A percentile compares a stretch with the other conserved stretches of the same genome.
Conservation (phyloP, 2,113 vertebrate genomes). For the Chaetodon auriga region DNA sequence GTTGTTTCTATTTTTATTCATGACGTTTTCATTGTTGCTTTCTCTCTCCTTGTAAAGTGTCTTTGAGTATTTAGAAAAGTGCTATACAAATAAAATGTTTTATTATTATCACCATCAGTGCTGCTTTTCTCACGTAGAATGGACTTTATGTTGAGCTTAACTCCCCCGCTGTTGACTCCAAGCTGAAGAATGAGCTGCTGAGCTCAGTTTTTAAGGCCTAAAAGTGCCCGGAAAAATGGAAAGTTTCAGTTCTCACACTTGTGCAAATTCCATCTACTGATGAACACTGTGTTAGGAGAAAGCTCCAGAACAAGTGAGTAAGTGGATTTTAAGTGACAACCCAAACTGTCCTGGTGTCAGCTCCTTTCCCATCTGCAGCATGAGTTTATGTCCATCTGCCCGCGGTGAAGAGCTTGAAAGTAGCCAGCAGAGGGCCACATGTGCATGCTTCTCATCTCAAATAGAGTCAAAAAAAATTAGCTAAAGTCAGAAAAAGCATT, state of each 20-base stretch:
- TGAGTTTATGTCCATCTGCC: background rate
- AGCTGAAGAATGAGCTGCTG: background rate
- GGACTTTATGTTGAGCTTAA: no score
- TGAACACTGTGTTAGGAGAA: background rate
- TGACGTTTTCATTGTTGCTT: constrained; percentile 80
- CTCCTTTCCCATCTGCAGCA: rapidly evolving
- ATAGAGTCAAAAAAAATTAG: background rate
- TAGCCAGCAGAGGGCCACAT: constrained; percentile 8
- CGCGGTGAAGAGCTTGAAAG: background rate
- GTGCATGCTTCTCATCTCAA: background rate
- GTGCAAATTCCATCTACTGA: no score
- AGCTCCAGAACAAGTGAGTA: background rate
- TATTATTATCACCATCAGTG: constrained; percentile 78
- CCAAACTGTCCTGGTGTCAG: background rate
- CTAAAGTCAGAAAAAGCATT: background rate
- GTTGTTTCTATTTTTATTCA: constrained; percentile 82
- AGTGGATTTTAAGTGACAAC: background rate
- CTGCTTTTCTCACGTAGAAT: constrained; percentile 24
- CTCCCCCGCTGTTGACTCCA: background rate
- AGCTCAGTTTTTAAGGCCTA: background rate
- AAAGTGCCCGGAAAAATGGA: background rate
- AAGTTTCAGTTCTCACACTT: background rate
- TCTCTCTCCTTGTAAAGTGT: constrained; percentile 83
- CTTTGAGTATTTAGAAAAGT: constrained; percentile 85
- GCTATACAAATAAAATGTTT: constrained; percentile 86